A percentile compares a stretch with the other conserved stretches of the same genome.
Evolutionary conservation across 2,888 invertebrate genomes (phyloP).

Genomic region (Seira musarum): DNA sequence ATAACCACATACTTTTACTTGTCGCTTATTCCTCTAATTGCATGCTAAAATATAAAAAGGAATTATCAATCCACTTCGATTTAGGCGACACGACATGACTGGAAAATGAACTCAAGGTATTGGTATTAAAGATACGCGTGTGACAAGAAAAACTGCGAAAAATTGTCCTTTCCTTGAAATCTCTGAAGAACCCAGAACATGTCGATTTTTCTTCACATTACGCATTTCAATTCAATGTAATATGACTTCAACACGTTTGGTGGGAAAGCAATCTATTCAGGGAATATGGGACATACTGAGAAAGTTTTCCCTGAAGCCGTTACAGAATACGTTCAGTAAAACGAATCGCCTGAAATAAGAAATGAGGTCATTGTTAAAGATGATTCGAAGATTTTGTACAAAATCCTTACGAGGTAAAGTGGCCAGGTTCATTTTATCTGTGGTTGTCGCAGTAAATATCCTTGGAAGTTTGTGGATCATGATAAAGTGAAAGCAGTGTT

Average conservation of each 20-base stretch:
- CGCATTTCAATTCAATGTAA: too few relatives aligned
- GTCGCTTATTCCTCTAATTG: too few relatives aligned
- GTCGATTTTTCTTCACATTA: neutral
- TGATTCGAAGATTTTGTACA: constrained; percentile 34
- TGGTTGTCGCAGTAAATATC: constrained; percentile 42
- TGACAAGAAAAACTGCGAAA: too few relatives aligned
- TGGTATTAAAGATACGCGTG: too few relatives aligned
- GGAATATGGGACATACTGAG: neutral
- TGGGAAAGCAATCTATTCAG: neutral
- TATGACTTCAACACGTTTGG: neutral
- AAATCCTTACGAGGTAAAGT: constrained; percentile 38
- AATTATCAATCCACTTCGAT: too few relatives aligned
- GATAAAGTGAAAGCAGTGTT: constrained; percentile 44
- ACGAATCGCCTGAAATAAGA: constrained; percentile 18
- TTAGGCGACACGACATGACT: too few relatives aligned
- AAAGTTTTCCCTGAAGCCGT: neutral
- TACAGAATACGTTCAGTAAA: neutral
- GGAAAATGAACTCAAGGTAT: too few relatives aligned
- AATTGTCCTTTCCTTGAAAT: neutral
- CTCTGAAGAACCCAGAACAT: neutral
- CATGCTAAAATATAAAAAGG: too few relatives aligned
- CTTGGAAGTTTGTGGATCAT: constrained; percentile 52
- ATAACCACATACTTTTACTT: too few relatives aligned
- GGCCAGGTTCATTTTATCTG: constrained; percentile 38
- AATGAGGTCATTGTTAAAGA: constrained; percentile 46